Evolutionary conservation across 2,888 invertebrate species (phyloP).

Genomic region (Lepidocyrtoides sp.): DNA sequence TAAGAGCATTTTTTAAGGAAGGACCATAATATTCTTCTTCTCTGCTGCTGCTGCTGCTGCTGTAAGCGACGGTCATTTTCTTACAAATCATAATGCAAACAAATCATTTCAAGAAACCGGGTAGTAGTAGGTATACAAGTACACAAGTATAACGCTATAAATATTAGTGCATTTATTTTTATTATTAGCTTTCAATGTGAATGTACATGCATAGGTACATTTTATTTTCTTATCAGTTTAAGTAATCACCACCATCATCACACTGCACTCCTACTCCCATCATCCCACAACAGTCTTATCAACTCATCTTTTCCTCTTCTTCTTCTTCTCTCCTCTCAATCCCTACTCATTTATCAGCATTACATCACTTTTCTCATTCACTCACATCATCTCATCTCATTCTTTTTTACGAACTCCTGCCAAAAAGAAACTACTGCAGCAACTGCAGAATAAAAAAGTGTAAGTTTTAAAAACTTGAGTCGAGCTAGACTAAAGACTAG

Average conservation of each 20-base stretch:
- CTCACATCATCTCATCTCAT: not conserved
- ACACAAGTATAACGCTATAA: too few species aligned
- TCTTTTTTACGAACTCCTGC: not conserved
- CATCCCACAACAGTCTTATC: conserved; percentile 18
- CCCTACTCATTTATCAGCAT: conserved; percentile 1
- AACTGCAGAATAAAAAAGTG: not conserved
- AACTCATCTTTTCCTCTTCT: not conserved
- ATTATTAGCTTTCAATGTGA: too few species aligned
- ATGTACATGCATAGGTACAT: not conserved
- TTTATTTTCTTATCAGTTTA: conserved; percentile 15
- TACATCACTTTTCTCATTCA: not conserved
- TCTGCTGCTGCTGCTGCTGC: too few species aligned
- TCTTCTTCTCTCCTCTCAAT: conserved; percentile 15
- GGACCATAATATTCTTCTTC: too few species aligned
- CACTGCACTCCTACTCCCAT: not conserved
- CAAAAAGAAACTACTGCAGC: not conserved
- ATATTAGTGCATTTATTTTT: too few species aligned
- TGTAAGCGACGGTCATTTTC: too few species aligned
- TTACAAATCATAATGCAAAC: too few species aligned
- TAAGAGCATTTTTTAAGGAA: too few species aligned
- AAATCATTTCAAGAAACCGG: too few species aligned
- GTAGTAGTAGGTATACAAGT: too few species aligned
- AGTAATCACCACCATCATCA: too few species aligned
- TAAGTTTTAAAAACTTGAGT: not conserved
- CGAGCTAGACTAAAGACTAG: not conserved